phyloP scores from a whole-genome alignment of 1,140 invertebrate genomes.

The Heliconius hewitsoni region DNA sequence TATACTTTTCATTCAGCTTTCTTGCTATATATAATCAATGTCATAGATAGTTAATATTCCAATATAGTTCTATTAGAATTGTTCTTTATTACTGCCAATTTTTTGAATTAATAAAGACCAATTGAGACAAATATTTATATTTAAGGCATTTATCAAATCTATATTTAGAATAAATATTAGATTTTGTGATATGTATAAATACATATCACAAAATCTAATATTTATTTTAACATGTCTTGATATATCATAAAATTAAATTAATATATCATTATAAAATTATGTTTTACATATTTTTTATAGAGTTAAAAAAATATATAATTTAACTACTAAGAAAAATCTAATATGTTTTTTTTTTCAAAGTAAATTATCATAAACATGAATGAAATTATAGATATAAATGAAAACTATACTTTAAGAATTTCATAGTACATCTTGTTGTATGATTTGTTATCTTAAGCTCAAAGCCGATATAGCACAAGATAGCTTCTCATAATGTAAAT shows the following conservation, averaged over 20 bases:
- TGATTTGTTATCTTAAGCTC: background rate
- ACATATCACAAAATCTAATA: no score
- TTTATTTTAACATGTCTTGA: no score
- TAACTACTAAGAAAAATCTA: background rate
- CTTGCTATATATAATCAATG: background rate
- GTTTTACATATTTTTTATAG: no score
- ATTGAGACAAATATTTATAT: background rate
- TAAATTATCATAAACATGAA: background rate
- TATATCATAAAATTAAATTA: no score
- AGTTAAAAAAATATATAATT: no score
- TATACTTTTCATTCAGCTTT: constrained; percentile 7
- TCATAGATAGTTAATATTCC: background rate
- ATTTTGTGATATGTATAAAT: no score
- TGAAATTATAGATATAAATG: background rate
- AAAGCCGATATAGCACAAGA: background rate
- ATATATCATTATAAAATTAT: no score
- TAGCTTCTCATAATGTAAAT: background rate
- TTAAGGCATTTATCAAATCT: background rate
- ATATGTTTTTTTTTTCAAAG: background rate
- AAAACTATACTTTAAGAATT: background rate
- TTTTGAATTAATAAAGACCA: background rate
- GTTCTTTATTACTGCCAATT: background rate
- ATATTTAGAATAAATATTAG: no score
- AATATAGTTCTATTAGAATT: background rate
- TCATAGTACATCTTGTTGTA: background rate